Evolutionary conservation across 2,888 invertebrate genomes (phyloP).

Genomic region (Alviniconcha strummeri): DNA sequence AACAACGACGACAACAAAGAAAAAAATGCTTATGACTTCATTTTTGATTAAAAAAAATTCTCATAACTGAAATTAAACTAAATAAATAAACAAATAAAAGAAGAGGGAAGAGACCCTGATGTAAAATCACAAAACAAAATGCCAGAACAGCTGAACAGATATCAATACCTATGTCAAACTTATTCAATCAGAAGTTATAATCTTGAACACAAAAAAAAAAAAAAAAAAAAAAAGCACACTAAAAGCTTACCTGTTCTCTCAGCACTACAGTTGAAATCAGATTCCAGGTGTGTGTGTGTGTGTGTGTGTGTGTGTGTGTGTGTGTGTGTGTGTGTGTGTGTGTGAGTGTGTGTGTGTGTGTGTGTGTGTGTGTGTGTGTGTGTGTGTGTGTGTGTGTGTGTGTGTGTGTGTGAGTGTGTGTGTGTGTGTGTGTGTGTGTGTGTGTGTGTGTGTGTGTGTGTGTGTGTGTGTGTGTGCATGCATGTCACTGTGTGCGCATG

Average conservation of each 20-base stretch:
- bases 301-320: neutral
- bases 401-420: neutral
- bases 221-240: neutral
- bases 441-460: neutral
- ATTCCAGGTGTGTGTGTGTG: neutral
- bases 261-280: neutral
- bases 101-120: neutral
- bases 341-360: neutral
- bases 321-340: neutral
- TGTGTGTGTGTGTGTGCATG: neutral
- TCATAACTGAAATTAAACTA: neutral
- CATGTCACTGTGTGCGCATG: neutral
- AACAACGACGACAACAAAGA: neutral
- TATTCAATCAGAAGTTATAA: no score
- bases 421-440: neutral
- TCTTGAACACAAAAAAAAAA: no score
- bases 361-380: neutral
- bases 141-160: no score
- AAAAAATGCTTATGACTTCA: neutral
- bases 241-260: neutral
- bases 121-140: no score
- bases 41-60: neutral
- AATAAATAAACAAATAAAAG: neutral
- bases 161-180: no score
- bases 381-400: neutral